Evolutionary conservation across 2,113 vertebrate genomes (phyloP).

Genomic region (Caracal caracal): DNA sequence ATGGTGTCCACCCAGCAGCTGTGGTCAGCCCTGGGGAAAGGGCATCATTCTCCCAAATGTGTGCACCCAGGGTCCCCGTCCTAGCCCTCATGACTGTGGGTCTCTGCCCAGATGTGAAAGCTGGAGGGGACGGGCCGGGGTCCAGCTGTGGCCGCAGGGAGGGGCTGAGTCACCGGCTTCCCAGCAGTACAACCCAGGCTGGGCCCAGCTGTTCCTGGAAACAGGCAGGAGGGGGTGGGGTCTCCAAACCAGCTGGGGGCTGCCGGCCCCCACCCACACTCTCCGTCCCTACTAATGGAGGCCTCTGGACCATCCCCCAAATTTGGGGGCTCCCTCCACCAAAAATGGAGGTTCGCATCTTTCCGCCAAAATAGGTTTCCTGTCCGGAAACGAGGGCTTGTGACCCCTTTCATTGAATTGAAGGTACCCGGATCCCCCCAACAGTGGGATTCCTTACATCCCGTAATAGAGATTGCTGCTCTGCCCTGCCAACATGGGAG

Average conservation of each 20-base stretch:
- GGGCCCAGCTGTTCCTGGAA: slow-evolving; percentile 78
- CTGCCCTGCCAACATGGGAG: neutral
- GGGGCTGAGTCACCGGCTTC: slow-evolving; percentile 74
- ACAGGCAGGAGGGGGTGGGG: slow-evolving; percentile 56
- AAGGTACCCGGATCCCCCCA: neutral
- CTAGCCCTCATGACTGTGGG: slow-evolving; percentile 29
- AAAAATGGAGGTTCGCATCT: neutral
- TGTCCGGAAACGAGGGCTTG: neutral
- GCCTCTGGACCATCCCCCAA: neutral
- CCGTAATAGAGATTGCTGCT: neutral
- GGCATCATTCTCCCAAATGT: neutral
- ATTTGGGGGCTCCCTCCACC: neutral
- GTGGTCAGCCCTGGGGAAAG: neutral
- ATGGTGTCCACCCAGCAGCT: neutral
- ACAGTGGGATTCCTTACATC: neutral
- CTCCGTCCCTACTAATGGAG: neutral
- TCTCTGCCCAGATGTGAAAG: slow-evolving; percentile 70
- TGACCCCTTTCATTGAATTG: neutral
- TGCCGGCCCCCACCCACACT: neutral
- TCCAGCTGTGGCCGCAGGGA: slow-evolving; percentile 77
- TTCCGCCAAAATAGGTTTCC: neutral
- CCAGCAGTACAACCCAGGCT: slow-evolving; percentile 72
- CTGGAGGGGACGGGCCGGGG: slow-evolving; percentile 54
- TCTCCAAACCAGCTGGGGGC: slow-evolving; percentile 48
- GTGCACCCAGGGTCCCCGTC: slow-evolving; percentile 22